Base-by-base conservation (phyloP, 1,140 invertebrate species). In the Mylabris phalerata region DNA sequence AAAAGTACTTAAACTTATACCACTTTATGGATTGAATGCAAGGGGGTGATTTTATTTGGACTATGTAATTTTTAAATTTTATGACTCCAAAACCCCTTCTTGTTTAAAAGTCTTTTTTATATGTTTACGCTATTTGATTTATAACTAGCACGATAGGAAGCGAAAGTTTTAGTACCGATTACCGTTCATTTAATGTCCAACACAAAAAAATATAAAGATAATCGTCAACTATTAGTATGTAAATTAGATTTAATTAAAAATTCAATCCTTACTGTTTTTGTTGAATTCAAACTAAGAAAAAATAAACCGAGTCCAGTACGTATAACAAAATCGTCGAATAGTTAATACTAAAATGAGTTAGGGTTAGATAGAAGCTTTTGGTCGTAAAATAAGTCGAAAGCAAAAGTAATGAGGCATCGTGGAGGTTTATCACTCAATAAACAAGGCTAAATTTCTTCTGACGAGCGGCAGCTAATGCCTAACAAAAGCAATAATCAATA, bases 1-100 rank as follows among this genome's bases (percentile, higher is more conserved):
- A 51, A 59, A 59, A 59, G 57, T 59, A 40, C 57, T 59, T 47
- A 59, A 59, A 59, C 27, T 50, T 51, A 47, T 59, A 47, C 49
- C 49, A 42, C 9, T 59, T 59, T 59, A 52, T 59, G 50, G 49
- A 52, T 51, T 38, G 44, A 49, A 50, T 5, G 32, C 7, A 32
- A 5, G 7, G 32, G 32, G 32, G 32, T 41, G 44, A 32, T 59
- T 59, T 59, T 51, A 51, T 59, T 58, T 59, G 44, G 11, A 43
- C 44, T 43, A 52, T 38, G 57, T 59, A 59, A 59, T 59, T 59
- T 59, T 59, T 52, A 59, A 59, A 59, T 59, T 59, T 59, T 59
- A 59, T 44, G 49, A 59, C 49, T 47, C 51, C 50, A 48, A 49
- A 42, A 51, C 57, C 57, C 57, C 57, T 59, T 52, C 44, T 51